Conservation (phyloP, 92 coral and sea anemone genomes). For the Epizoanthus illoricatus region DNA sequence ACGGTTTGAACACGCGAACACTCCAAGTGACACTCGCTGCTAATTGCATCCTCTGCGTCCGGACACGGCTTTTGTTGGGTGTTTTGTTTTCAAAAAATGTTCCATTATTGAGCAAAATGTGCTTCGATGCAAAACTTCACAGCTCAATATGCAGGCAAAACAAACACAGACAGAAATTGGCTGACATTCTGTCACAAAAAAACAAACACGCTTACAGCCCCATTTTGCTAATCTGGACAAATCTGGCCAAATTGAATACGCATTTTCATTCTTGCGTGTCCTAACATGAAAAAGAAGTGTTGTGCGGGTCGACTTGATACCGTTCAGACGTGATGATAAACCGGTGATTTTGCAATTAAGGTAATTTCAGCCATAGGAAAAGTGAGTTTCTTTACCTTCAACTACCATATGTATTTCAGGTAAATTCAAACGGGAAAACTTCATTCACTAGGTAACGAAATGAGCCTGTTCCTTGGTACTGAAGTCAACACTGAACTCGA, state of each 20-base stretch:
- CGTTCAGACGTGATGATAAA: background rate
- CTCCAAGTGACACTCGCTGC: slow-evolving; percentile 4
- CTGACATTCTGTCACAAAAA: slow-evolving; percentile 60
- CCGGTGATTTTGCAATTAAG: background rate
- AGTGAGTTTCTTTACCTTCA: background rate
- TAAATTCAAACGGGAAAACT: background rate
- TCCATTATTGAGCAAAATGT: slow-evolving; percentile 16
- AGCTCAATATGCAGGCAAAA: slow-evolving; percentile 23
- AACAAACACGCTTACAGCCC: slow-evolving; percentile 46
- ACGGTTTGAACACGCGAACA: slow-evolving; percentile 20
- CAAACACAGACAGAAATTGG: slow-evolving; percentile 44
- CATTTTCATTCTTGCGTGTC: slow-evolving; percentile 36
- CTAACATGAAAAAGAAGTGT: background rate
- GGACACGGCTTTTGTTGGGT: slow-evolving; percentile 28
- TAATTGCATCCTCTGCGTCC: background rate
- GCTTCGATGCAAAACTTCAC: slow-evolving; percentile 13
- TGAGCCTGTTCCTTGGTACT: background rate
- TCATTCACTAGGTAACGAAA: background rate
- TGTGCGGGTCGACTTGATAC: background rate
- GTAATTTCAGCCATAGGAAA: slow-evolving; percentile 5
- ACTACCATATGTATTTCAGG: background rate
- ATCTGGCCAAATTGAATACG: slow-evolving; percentile 53
- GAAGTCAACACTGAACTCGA: slow-evolving; percentile 2
- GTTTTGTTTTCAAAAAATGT: slow-evolving; percentile 25
- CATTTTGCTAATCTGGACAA: slow-evolving; percentile 54